A percentile compares a stretch with the other conserved stretches of the same genome.
phyloP scores from a whole-genome alignment of 1,140 invertebrate species.

The Formica selysi region DNA sequence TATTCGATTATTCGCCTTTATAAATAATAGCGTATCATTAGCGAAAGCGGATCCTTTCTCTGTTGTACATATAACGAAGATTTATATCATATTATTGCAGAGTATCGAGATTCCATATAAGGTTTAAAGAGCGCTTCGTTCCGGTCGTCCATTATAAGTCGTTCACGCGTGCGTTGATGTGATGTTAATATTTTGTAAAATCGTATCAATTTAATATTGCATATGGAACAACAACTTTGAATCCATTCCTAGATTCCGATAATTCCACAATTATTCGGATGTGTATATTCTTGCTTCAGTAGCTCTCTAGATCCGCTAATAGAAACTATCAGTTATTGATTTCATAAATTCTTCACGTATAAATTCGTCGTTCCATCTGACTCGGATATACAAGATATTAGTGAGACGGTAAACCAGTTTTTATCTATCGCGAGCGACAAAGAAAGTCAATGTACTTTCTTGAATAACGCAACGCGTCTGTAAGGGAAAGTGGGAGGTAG shows the following conservation, averaged over 20 bases:
- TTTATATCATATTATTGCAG: slow-evolving; percentile 58
- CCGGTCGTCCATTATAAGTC: slow-evolving; percentile 32
- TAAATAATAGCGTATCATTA: slow-evolving; percentile 67
- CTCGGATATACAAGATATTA: background rate
- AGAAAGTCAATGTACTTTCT: slow-evolving; percentile 33
- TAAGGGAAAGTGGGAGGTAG: slow-evolving; percentile 13
- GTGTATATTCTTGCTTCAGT: slow-evolving; percentile 46
- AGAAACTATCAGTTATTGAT: background rate
- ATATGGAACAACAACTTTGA: background rate
- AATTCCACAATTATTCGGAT: background rate
- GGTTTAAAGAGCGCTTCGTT: slow-evolving; percentile 53
- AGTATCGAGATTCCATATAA: slow-evolving; percentile 43
- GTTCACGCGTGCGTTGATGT: slow-evolving; percentile 33
- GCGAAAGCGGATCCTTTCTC: slow-evolving; percentile 54
- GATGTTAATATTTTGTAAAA: slow-evolving; percentile 35
- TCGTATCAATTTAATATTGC: slow-evolving; percentile 16
- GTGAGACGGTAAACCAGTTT: slow-evolving; percentile 14
- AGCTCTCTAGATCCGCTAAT: slow-evolving; percentile 46
- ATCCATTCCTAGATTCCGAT: slow-evolving; percentile 23
- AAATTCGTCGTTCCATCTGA: background rate
- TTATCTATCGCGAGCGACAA: slow-evolving; percentile 17
- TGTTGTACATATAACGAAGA: slow-evolving; percentile 69
- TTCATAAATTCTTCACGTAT: background rate
- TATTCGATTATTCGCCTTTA: slow-evolving; percentile 72
- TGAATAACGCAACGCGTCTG: background rate